Conservation (phyloP, 2,888 invertebrate species). For the Nephrotoma appendiculata region DNA sequence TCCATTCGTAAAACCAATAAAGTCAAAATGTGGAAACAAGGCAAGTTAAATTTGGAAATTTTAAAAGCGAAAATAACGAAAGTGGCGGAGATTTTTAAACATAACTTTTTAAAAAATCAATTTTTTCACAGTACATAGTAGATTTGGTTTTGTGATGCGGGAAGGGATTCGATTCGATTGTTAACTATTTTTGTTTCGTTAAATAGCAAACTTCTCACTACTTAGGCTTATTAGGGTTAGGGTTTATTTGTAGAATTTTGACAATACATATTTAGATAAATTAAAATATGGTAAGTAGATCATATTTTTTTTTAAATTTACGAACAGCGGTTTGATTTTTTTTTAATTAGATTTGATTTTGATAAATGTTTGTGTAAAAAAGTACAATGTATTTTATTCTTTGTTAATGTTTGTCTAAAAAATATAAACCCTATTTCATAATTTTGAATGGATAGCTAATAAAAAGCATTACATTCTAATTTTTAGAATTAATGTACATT, state of each 20-base stretch:
- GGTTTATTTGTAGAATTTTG: background rate
- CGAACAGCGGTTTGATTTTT: background rate
- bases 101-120: background rate
- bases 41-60: background rate
- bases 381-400: too few relatives aligned
- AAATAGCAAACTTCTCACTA: background rate
- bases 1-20: background rate
- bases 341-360: background rate
- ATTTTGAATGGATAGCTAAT: too few relatives aligned
- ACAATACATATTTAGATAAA: background rate
- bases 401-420: too few relatives aligned
- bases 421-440: too few relatives aligned
- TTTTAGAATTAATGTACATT: too few relatives aligned
- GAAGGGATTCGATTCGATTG: background rate
- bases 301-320: background rate
- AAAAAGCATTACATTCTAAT: too few relatives aligned
- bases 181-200: background rate
- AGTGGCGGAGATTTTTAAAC: background rate
- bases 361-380: background rate
- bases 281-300: background rate
- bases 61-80: background rate
- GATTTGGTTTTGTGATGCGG: background rate
- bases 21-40: constrained; percentile 1
- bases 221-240: background rate
- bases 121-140: background rate